Evolutionary conservation across 2,797 vertebrate species (phyloP).

Genomic region (Pteronotus mesoamericanus): DNA sequence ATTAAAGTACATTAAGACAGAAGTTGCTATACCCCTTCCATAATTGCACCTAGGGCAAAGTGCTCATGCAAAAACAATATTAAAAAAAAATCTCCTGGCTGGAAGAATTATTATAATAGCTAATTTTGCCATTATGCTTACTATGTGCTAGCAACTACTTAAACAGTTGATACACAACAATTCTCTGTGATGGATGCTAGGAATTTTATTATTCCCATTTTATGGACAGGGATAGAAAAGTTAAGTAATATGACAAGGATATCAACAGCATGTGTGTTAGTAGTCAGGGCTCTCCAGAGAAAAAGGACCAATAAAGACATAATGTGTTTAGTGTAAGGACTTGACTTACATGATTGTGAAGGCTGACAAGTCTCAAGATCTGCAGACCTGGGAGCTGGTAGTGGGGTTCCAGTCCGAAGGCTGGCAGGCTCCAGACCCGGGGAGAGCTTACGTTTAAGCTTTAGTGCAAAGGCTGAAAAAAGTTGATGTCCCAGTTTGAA

Average conservation of each 20-base stretch:
- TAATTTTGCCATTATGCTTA: background rate
- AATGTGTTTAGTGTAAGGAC: background rate
- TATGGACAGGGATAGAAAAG: background rate
- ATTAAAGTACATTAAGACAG: background rate
- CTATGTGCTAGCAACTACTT: background rate
- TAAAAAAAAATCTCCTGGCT: conserved; percentile 7
- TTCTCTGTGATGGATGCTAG: background rate
- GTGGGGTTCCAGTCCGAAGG: background rate
- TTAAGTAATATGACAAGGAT: background rate
- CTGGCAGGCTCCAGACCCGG: background rate
- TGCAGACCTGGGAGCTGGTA: background rate
- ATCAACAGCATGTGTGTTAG: background rate
- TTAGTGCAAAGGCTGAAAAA: background rate
- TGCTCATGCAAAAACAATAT: background rate
- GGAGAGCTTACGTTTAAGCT: background rate
- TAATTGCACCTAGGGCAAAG: background rate
- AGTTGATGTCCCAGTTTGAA: background rate
- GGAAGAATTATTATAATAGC: background rate
- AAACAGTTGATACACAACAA: background rate
- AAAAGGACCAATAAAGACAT: background rate
- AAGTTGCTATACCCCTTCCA: background rate
- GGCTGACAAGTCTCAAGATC: background rate
- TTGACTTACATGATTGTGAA: background rate
- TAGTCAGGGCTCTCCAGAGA: background rate
- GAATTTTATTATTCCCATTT: background rate